Percentiles rank a stretch among this genome's conserved stretches.
phyloP scores from a whole-genome alignment of 2,113 vertebrate species.

The Junco hyemalis region DNA sequence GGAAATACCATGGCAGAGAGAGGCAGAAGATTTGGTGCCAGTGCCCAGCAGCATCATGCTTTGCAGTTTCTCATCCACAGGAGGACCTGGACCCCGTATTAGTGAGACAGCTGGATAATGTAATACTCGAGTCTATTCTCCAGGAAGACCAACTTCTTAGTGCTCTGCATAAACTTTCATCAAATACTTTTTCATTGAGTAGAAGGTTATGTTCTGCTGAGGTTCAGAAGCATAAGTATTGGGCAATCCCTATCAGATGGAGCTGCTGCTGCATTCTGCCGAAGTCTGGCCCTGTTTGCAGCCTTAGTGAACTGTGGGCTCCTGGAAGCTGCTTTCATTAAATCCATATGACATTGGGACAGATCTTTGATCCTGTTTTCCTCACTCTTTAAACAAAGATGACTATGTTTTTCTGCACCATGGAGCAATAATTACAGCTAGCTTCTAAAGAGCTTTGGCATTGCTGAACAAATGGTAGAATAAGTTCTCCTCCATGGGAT shows the following conservation, averaged over 20 bases:
- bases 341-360: background rate
- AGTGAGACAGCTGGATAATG: background rate
- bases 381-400: background rate
- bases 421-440: background rate
- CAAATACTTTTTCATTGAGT: background rate
- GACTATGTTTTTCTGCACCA: background rate
- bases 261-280: background rate
- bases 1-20: background rate
- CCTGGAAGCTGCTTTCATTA: background rate
- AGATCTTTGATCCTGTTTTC: background rate
- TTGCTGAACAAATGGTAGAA: background rate
- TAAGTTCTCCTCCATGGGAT: background rate
- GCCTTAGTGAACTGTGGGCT: background rate
- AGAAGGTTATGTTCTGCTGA: background rate
- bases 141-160: background rate
- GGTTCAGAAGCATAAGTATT: background rate
- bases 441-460: background rate
- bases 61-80: background rate
- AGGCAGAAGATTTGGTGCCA: background rate
- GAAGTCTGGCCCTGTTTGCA: background rate
- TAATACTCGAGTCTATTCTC: background rate
- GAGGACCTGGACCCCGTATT: background rate
- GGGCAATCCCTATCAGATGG: background rate
- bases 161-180: background rate
- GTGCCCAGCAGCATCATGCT: background rate